phyloP scores from a whole-genome alignment of 1,140 invertebrate genomes.

The Drosophila jambulina region DNA sequence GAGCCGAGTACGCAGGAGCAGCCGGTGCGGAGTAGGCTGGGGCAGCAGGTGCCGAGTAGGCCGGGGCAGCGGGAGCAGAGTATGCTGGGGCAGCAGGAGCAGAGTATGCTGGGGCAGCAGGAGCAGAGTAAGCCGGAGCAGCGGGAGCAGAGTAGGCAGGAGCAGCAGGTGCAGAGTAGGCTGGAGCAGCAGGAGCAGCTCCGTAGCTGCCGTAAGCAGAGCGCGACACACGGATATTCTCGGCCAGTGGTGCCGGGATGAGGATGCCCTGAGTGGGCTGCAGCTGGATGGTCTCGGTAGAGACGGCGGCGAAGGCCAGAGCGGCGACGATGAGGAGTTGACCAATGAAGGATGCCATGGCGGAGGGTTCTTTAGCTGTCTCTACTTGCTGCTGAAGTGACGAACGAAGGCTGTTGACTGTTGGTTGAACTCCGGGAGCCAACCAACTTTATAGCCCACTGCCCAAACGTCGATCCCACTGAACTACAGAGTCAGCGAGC shows the following conservation, averaged over 20 bases:
- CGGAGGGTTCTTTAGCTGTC: conserved; percentile 13
- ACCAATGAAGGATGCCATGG: conserved; percentile 65
- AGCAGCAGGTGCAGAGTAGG: conserved; percentile 40
- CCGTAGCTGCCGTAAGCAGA: conserved; percentile 67
- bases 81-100: conserved; percentile 32
- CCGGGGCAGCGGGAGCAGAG: conserved; percentile 15
- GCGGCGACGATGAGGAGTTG: conserved; percentile 50
- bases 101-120: conserved; percentile 37
- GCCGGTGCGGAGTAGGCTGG: conserved; percentile 56
- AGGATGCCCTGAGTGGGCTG: conserved; percentile 75
- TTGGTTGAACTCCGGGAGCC: conserved; percentile 18
- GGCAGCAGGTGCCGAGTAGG: conserved; percentile 38
- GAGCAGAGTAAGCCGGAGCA: conserved; percentile 33
- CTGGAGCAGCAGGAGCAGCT: conserved; percentile 40
- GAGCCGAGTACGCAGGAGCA: conserved; percentile 60
- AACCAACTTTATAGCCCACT: conserved; percentile 63
- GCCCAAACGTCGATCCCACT: conserved; percentile 43
- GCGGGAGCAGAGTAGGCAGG: conserved; percentile 28
- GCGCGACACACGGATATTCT: conserved; percentile 69
- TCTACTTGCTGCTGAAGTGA: conserved; percentile 54
- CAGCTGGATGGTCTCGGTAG: conserved; percentile 70
- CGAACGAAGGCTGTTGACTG: conserved; percentile 53
- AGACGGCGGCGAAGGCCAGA: conserved; percentile 41
- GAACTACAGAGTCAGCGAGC: conserved; percentile 12
- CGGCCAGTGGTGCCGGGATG: conserved; percentile 71